These are phyloP conservation scores for Hapalemur alaotrensis DNA, from an alignment of 2,797 vertebrate genomes.

Conservation along the genomic window DNA sequence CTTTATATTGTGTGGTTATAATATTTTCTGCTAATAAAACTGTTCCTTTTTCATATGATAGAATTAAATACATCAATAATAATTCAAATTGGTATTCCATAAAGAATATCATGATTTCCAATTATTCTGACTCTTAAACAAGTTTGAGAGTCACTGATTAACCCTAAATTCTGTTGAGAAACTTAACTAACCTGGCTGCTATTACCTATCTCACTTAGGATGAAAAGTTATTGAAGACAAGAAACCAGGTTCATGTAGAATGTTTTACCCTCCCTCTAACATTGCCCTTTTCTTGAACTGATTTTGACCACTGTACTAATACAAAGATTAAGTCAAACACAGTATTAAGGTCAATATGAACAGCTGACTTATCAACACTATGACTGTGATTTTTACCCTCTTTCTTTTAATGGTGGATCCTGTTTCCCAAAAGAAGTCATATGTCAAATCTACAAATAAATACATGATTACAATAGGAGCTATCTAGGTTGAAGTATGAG, in stretches of 20 bases:
- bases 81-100: background rate
- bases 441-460: background rate
- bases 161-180: background rate
- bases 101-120: background rate
- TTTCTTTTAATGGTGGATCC: background rate
- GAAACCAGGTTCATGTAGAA: background rate
- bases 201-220: background rate
- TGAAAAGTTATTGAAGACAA: background rate
- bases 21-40: background rate
- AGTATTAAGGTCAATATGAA: background rate
- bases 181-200: background rate
- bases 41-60: background rate
- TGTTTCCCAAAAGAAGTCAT: background rate
- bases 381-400: background rate
- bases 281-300: background rate
- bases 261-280: background rate
- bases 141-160: conserved; percentile 10
- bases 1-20: background rate
- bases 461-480: background rate
- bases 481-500: background rate
- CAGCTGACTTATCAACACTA: background rate
- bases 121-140: background rate
- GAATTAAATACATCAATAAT: background rate
- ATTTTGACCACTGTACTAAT: background rate
- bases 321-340: background rate